Evolutionary conservation across 2,113 vertebrate genomes (phyloP).

Genomic region (Lates calcarifer): DNA sequence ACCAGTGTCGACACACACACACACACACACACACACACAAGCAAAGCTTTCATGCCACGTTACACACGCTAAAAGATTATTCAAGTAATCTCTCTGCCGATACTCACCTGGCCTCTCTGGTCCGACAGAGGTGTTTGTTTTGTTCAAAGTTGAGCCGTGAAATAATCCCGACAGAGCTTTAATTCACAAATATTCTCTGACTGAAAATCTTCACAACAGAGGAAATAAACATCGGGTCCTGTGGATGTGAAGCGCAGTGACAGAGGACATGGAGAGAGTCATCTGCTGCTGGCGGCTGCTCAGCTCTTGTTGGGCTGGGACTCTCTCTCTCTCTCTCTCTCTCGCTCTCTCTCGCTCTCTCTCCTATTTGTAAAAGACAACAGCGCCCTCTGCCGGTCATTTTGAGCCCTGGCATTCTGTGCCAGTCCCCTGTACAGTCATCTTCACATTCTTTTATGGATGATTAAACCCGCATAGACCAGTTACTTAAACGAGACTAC

Average conservation of each 20-base stretch:
- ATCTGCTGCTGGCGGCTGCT: conserved; percentile 13
- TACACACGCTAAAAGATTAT: not conserved
- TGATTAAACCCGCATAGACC: too few species aligned
- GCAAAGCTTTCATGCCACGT: not conserved
- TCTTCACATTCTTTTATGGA: too few species aligned
- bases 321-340: too few species aligned
- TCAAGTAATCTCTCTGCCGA: conserved; percentile 17
- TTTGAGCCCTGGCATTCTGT: too few species aligned
- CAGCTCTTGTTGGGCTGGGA: not conserved
- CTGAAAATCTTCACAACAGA: not conserved
- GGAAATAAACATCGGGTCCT: not conserved
- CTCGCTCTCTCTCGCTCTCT: too few species aligned
- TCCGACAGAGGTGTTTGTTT: not conserved
- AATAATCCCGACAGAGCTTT: not conserved
- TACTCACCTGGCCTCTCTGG: conserved; percentile 49
- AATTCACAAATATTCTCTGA: not conserved
- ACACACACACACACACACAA: too few species aligned
- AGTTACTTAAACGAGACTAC: too few species aligned
- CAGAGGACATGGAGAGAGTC: not conserved
- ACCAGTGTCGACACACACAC: not conserved
- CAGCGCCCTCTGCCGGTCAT: conserved; percentile 53
- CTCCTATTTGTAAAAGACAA: not conserved
- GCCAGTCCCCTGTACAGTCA: too few species aligned
- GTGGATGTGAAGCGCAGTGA: not conserved
- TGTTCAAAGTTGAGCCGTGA: conserved; percentile 18